These are phyloP conservation scores for Romanomermis culicivorax DNA, from an alignment of 2,888 invertebrate genomes.

Conservation along the genomic window DNA sequence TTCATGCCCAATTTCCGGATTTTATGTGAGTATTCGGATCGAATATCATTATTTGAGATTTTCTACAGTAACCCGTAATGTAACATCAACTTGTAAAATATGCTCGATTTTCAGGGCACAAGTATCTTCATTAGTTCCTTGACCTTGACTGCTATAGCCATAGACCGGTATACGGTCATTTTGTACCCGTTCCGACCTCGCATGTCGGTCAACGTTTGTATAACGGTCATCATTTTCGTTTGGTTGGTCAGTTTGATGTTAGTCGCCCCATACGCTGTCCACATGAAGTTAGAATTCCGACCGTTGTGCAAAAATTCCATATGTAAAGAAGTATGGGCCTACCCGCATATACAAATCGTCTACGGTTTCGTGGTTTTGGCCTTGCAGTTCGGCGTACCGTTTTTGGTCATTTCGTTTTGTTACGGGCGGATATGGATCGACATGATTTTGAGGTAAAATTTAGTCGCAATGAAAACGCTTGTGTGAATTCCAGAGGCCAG, in stretches of 20 bases:
- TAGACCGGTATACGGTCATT: slow-evolving; percentile 89
- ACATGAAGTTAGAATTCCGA: slow-evolving; percentile 36
- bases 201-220: slow-evolving; percentile 66
- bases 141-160: slow-evolving; percentile 85
- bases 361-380: slow-evolving; percentile 70
- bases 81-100: not conserved
- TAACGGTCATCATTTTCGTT: slow-evolving; percentile 60
- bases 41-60: too few species aligned
- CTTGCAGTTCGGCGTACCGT: slow-evolving; percentile 80
- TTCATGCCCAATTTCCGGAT: too few species aligned
- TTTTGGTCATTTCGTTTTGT: slow-evolving; percentile 74
- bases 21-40: too few species aligned
- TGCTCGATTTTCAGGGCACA: slow-evolving; percentile 40
- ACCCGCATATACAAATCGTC: slow-evolving; percentile 47
- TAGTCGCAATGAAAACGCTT: not conserved
- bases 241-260: slow-evolving; percentile 71
- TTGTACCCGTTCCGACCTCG: slow-evolving; percentile 79
- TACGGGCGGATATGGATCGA: slow-evolving; percentile 66
- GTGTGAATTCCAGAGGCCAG: not conserved
- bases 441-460: not conserved
- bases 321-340: slow-evolving; percentile 52
- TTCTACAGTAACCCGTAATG: too few species aligned
- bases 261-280: slow-evolving; percentile 71
- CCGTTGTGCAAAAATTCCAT: slow-evolving; percentile 39
- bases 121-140: slow-evolving; percentile 92